A percentile compares a stretch with the other conserved stretches of the same genome.
Evolutionary conservation across 35 echinoderm and acorn worm genomes (phyloP).

Genomic region (Holothuria glaberrima): DNA sequence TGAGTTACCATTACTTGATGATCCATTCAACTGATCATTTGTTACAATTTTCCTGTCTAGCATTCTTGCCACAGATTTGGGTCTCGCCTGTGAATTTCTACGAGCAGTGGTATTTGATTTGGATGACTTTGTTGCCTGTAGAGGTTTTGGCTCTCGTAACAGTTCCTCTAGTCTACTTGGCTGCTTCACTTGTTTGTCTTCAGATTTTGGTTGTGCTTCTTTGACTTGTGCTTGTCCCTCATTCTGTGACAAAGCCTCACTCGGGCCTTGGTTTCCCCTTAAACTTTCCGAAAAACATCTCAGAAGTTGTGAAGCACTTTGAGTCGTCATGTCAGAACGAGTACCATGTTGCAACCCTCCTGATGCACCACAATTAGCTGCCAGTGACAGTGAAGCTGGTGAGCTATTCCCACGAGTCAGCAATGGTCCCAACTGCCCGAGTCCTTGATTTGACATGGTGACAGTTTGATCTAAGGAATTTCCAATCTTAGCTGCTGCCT

Average conservation of each 20-base stretch:
- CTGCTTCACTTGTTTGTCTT: slow-evolving; percentile 7
- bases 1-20: not conserved
- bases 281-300: not conserved
- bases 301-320: slow-evolving; percentile 25
- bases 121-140: not conserved
- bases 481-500: not conserved
- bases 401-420: slow-evolving; percentile 28
- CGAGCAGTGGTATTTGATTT: slow-evolving; percentile 16
- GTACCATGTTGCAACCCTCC: not conserved
- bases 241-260: not conserved
- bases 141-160: slow-evolving; percentile 7
- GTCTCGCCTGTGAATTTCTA: slow-evolving; percentile 30
- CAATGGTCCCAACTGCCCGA: not conserved
- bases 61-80: slow-evolving; percentile 39
- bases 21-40: slow-evolving; percentile 12
- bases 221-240: not conserved
- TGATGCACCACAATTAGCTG: not conserved
- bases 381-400: not conserved
- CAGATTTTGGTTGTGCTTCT: slow-evolving; percentile 2
- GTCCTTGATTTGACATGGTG: not conserved
- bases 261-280: not conserved
- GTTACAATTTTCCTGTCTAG: not conserved
- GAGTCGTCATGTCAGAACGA: not conserved
- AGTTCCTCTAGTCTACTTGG: slow-evolving; percentile 32
- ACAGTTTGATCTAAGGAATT: not conserved